Evolutionary conservation across 1,140 invertebrate species (phyloP).

Genomic region (Caenorhabditis elegans): WBcel235 BX284605.5:12541001-12541500

Average conservation of each 20-base stretch:
- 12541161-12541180: neutral
- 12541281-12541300: neutral
- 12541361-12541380: neutral
- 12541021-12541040: neutral
- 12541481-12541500: neutral
- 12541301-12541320: neutral
- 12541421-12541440: conserved; percentile 11
- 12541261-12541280: neutral
- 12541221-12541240: neutral
- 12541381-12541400: neutral
- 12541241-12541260: neutral
- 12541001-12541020: neutral
- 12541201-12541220: neutral
- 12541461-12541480: neutral
- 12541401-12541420: neutral
- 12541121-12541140: conserved; percentile 3
- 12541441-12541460: neutral
- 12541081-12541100: neutral
- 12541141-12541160: neutral
- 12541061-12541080: neutral
- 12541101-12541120: neutral
- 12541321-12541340: conserved; percentile 20
- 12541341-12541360: conserved; percentile 2
- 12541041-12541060: neutral
- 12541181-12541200: neutral